Evolutionary conservation across 2,113 vertebrate species (phyloP).

Genomic region (Serilophus lunatus): DNA sequence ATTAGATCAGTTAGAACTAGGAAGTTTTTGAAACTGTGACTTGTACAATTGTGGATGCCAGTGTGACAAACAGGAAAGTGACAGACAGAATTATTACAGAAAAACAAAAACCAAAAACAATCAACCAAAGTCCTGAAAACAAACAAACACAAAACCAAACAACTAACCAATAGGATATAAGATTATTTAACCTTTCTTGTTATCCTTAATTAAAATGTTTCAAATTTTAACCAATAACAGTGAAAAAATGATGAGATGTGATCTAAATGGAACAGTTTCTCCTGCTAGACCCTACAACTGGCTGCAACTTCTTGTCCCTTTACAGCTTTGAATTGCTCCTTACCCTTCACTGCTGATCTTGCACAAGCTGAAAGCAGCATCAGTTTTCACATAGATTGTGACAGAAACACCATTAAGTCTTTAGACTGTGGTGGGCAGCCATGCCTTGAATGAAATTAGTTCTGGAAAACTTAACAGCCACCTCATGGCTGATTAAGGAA

Average conservation of each 20-base stretch:
- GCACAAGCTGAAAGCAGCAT: not conserved
- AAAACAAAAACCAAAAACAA: not conserved
- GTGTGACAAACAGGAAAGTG: not conserved
- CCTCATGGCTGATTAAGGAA: conserved; percentile 18
- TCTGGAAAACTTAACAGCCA: conserved; percentile 13
- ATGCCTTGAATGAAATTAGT: not conserved
- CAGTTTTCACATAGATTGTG: not conserved
- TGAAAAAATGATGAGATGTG: not conserved
- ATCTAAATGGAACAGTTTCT: not conserved
- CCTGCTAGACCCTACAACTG: not conserved
- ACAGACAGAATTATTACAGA: not conserved
- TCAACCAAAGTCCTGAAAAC: not conserved
- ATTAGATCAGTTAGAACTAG: not conserved
- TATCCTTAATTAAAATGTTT: not conserved
- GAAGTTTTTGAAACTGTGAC: not conserved
- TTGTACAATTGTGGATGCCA: not conserved
- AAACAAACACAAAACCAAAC: no score
- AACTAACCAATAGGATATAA: not conserved
- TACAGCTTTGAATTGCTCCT: not conserved
- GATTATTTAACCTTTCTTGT: not conserved
- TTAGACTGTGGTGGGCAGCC: not conserved
- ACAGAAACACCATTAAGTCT: not conserved
- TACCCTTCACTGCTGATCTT: not conserved
- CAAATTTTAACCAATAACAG: not conserved
- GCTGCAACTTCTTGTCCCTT: not conserved